phyloP scores from a whole-genome alignment of 1,140 invertebrate genomes.

The Drosophila persimilis region DNA sequence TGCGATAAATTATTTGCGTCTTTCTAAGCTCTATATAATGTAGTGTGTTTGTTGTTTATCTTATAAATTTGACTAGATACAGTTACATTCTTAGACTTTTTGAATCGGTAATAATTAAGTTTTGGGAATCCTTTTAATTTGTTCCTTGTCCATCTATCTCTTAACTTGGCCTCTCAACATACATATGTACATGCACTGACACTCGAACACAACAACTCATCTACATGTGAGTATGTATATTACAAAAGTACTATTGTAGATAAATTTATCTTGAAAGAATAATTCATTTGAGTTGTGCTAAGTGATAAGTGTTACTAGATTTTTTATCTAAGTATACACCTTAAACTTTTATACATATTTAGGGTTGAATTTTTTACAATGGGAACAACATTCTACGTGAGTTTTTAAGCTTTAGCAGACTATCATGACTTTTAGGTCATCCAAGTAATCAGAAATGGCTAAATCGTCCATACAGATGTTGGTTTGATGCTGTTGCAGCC shows the following conservation, averaged over 20 bases:
- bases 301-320: too few species aligned
- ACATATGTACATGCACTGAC: conserved; percentile 3
- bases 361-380: too few species aligned
- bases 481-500: conserved; percentile 7
- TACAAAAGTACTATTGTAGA: too few species aligned
- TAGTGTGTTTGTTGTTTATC: conserved; percentile 2
- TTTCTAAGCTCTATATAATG: conserved; percentile 1
- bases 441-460: conserved; percentile 26
- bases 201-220: not conserved
- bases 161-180: conserved; percentile 5
- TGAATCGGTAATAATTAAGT: not conserved
- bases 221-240: conserved; percentile 1
- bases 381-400: too few species aligned
- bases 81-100: conserved; percentile 15
- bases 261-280: too few species aligned
- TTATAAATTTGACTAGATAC: conserved; percentile 53
- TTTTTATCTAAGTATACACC: too few species aligned
- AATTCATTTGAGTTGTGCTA: too few species aligned
- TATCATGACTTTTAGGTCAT: conserved; percentile 47
- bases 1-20: conserved; percentile 1
- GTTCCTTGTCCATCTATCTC: not conserved
- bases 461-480: conserved; percentile 38
- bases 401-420: conserved; percentile 25
- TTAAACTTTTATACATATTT: too few species aligned
- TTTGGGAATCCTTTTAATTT: too few species aligned